Conservation (phyloP, 2,888 invertebrate genomes). For the Leptopterna dolabrata region DNA sequence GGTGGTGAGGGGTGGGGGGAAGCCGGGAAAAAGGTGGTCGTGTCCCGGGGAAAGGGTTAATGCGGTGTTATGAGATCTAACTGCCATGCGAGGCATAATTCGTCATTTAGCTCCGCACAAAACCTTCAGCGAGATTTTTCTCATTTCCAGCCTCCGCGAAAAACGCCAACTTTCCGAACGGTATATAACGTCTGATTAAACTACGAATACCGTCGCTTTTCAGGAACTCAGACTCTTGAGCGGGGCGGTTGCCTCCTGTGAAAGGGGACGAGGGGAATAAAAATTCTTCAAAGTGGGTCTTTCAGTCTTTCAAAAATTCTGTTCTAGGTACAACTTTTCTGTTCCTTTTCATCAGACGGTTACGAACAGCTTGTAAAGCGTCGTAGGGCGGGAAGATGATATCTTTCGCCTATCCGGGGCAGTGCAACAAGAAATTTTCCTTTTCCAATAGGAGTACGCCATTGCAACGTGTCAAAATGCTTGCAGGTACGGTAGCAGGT, state of each 20-base stretch:
- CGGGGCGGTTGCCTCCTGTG: too few relatives aligned
- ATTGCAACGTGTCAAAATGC: too few relatives aligned
- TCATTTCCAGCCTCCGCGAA: neutral
- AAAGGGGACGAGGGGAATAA: neutral
- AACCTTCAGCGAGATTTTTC: neutral
- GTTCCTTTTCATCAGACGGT: too few relatives aligned
- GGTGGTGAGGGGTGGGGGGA: neutral
- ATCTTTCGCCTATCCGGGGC: too few relatives aligned
- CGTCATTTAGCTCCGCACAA: slow-evolving; percentile 1
- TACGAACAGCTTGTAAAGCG: too few relatives aligned
- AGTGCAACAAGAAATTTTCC: too few relatives aligned
- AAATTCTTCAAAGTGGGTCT: neutral
- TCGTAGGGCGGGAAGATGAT: too few relatives aligned
- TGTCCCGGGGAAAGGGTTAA: slow-evolving; percentile 3
- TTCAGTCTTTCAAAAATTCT: too few relatives aligned
- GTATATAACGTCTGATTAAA: slow-evolving; percentile 26
- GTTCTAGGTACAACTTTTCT: too few relatives aligned
- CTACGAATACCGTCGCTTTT: neutral
- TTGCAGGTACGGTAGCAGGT: too few relatives aligned
- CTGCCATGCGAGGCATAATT: slow-evolving; percentile 29
- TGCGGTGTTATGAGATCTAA: slow-evolving; percentile 36
- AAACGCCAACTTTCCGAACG: neutral
- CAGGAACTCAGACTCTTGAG: neutral
- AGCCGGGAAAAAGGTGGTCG: neutral
- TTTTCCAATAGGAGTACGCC: too few relatives aligned